A percentile compares a stretch with the other conserved stretches of the same genome.
phyloP scores from a whole-genome alignment of 1,140 invertebrate species.

The Drosophila hydei region DNA sequence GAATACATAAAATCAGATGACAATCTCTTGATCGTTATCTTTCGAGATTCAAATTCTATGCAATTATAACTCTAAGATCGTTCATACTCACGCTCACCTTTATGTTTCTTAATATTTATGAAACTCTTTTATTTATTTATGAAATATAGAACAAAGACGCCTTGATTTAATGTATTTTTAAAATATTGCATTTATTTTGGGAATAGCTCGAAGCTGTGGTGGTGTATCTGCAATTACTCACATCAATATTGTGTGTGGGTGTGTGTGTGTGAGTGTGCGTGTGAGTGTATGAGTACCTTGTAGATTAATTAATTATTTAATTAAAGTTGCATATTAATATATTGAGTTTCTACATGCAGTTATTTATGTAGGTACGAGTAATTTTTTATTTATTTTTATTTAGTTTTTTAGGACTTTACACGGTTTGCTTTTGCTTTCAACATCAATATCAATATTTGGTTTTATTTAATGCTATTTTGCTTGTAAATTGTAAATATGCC shows the following conservation, averaged over 20 bases:
- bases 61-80: too few relatives aligned
- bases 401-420: slow-evolving; percentile 67
- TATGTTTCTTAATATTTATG: too few relatives aligned
- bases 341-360: slow-evolving; percentile 65
- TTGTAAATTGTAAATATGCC: slow-evolving; percentile 68
- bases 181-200: slow-evolving; percentile 80
- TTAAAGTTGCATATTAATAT: slow-evolving; percentile 68
- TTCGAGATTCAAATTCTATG: too few relatives aligned
- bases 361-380: slow-evolving; percentile 43
- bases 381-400: not conserved
- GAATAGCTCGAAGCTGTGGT: slow-evolving; percentile 76
- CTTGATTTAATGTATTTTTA: slow-evolving; percentile 57
- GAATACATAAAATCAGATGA: too few relatives aligned
- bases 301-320: slow-evolving; percentile 53
- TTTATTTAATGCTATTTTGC: slow-evolving; percentile 52
- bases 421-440: slow-evolving; percentile 41
- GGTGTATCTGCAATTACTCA: slow-evolving; percentile 62
- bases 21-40: too few relatives aligned
- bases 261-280: not conserved
- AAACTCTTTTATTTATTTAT: not conserved
- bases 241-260: slow-evolving; percentile 37
- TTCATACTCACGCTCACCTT: too few relatives aligned
- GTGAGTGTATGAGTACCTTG: slow-evolving; percentile 52
- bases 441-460: slow-evolving; percentile 60
- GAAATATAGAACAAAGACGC: not conserved